Conservation (phyloP, 2,113 vertebrate species). For the Pleuronectes platessa region DNA sequence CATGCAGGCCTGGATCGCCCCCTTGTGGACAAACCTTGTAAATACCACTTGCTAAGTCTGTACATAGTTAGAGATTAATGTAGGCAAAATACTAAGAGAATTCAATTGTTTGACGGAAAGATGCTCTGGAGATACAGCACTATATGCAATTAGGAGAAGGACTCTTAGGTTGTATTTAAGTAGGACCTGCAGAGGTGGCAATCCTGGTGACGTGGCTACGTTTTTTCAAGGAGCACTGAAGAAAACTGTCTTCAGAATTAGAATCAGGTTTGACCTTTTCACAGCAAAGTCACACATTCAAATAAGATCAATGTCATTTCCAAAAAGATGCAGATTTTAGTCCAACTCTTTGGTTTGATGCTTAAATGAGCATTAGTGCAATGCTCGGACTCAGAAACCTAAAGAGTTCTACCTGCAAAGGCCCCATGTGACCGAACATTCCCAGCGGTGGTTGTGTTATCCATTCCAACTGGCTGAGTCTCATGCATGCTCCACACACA, state of each 20-base stretch:
- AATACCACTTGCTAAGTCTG: slow-evolving; percentile 80
- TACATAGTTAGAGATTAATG: slow-evolving; percentile 78
- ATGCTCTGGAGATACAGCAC: slow-evolving; percentile 72
- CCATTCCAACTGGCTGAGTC: slow-evolving; percentile 52
- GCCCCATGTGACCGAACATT: slow-evolving; percentile 60
- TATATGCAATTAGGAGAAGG: slow-evolving; percentile 80
- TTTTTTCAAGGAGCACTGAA: slow-evolving; percentile 13
- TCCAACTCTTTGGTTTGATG: not conserved
- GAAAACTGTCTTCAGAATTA: not conserved
- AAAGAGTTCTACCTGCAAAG: slow-evolving; percentile 14
- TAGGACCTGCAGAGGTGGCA: slow-evolving; percentile 42
- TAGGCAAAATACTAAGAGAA: slow-evolving; percentile 77
- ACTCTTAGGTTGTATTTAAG: slow-evolving; percentile 65
- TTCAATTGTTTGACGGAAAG: slow-evolving; percentile 63
- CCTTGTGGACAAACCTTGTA: slow-evolving; percentile 81
- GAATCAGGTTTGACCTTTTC: not conserved
- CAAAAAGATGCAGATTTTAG: not conserved
- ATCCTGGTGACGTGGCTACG: slow-evolving; percentile 28
- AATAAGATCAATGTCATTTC: not conserved
- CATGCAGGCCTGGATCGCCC: slow-evolving; percentile 70
- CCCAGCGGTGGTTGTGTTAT: slow-evolving; percentile 48
- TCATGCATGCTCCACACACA: not conserved
- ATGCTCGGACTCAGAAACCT: slow-evolving; percentile 7
- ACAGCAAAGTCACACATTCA: not conserved
- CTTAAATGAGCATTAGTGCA: not conserved